Conservation (phyloP, 1,140 invertebrate genomes). For the Drosophila eugracilis region DNA sequence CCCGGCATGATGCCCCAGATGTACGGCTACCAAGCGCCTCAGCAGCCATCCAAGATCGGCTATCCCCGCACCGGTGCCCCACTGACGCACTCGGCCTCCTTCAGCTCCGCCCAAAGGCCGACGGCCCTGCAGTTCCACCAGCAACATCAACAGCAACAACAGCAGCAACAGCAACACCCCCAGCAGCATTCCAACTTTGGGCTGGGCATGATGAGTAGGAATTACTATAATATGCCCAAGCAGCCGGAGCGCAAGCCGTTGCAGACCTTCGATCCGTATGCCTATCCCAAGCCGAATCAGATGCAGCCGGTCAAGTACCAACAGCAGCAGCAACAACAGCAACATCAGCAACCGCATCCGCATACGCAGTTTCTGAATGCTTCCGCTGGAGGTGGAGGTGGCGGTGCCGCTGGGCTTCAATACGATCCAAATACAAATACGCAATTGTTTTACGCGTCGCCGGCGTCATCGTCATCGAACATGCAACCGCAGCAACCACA, state of each 20-base stretch:
- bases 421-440: conserved; percentile 74
- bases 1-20: conserved; percentile 64
- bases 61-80: conserved; percentile 50
- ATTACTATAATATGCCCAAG: conserved; percentile 72
- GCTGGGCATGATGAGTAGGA: conserved; percentile 71
- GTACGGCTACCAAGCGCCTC: conserved; percentile 54
- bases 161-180: conserved; percentile 28
- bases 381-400: conserved; percentile 43
- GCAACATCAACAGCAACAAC: conserved; percentile 40
- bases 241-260: conserved; percentile 73
- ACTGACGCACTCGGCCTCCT: conserved; percentile 66
- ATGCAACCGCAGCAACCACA: conserved; percentile 60
- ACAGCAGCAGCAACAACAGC: conserved; percentile 27
- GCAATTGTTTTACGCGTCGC: conserved; percentile 73
- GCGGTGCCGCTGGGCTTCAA: conserved; percentile 53
- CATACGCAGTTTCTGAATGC: conserved; percentile 64
- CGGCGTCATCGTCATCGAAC: conserved; percentile 38
- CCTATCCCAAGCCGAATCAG: conserved; percentile 69
- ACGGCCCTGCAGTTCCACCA: conserved; percentile 51
- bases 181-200: conserved; percentile 57
- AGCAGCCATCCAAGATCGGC: conserved; percentile 23
- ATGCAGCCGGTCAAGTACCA: conserved; percentile 71
- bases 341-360: conserved; percentile 56
- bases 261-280: conserved; percentile 83
- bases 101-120: conserved; percentile 64